Conservation (phyloP, 2,113 vertebrate species). For the Paramisgurnus dabryanus region DNA sequence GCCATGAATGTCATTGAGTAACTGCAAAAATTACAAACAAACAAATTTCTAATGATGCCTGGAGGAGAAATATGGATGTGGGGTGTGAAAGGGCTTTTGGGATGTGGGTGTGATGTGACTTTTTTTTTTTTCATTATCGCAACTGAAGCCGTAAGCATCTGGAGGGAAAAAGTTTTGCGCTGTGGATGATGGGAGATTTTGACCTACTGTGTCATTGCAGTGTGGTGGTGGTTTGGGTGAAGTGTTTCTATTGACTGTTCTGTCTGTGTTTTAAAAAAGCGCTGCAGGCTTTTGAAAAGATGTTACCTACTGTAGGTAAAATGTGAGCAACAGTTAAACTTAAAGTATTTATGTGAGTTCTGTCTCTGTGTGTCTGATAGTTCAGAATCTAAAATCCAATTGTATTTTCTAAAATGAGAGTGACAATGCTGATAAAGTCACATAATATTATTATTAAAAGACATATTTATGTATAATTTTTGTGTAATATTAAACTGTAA, state of each 20-base stretch:
- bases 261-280: not conserved
- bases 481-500: too few relatives aligned
- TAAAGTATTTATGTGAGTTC: too few relatives aligned
- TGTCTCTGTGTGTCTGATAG: too few relatives aligned
- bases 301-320: not conserved
- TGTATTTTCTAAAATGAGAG: too few relatives aligned
- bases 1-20: not conserved
- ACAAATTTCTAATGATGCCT: not conserved
- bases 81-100: not conserved
- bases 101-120: not conserved
- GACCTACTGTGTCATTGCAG: not conserved
- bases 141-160: not conserved
- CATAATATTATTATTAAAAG: too few relatives aligned
- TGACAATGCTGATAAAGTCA: too few relatives aligned
- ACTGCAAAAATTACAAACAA: not conserved
- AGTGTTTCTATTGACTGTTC: not conserved
- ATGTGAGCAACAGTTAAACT: not conserved
- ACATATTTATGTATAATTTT: too few relatives aligned
- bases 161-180: not conserved
- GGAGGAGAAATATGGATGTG: not conserved
- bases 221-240: not conserved
- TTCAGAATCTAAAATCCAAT: too few relatives aligned
- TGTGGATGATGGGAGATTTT: not conserved
- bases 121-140: not conserved
- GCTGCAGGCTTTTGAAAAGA: not conserved